Percentiles rank a stretch among this genome's conserved stretches.
Conservation (phyloP, 2,113 vertebrate species). For the Prionailurus viverrinus region DNA sequence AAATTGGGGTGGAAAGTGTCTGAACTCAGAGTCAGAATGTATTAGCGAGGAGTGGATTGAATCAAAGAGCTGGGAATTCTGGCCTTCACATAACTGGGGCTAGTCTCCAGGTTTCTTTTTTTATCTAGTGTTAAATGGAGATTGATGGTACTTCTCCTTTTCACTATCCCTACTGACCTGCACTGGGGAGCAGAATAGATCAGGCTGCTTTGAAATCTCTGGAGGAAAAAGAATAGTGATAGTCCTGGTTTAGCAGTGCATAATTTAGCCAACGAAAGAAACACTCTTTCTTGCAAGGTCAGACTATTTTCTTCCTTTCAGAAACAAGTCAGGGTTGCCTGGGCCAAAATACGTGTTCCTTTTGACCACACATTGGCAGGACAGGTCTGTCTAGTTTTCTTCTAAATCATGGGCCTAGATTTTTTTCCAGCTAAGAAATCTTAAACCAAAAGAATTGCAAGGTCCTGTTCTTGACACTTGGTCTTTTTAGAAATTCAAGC, state of each 20-base stretch:
- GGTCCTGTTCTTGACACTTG: slow-evolving; percentile 12
- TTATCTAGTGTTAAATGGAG: slow-evolving; percentile 19
- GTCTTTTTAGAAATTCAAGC: slow-evolving; percentile 42
- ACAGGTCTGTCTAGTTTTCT: slow-evolving; percentile 34
- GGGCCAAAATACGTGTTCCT: slow-evolving; percentile 20
- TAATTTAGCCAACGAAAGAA: slow-evolving; percentile 4
- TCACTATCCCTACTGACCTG: background rate
- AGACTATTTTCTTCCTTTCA: slow-evolving; percentile 58
- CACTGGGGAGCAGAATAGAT: background rate
- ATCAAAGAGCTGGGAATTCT: slow-evolving; percentile 17
- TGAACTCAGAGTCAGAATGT: slow-evolving; percentile 21
- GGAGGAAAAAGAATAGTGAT: background rate
- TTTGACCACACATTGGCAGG: background rate
- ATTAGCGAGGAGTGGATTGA: background rate
- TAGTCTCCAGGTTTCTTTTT: slow-evolving; percentile 20
- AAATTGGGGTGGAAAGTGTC: slow-evolving; percentile 20
- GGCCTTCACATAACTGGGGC: background rate
- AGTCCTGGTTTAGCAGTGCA: slow-evolving; percentile 34
- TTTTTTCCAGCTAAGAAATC: slow-evolving; percentile 41
- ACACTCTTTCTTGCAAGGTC: slow-evolving; percentile 17
- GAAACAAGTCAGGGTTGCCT: slow-evolving; percentile 37
- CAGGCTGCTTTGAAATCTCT: slow-evolving; percentile 1
- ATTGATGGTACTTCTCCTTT: background rate
- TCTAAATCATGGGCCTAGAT: slow-evolving; percentile 12
- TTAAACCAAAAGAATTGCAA: slow-evolving; percentile 37